These are phyloP conservation scores for Euplagia quadripunctaria DNA, from an alignment of 2,888 invertebrate genomes.

Conservation along the genomic window DNA sequence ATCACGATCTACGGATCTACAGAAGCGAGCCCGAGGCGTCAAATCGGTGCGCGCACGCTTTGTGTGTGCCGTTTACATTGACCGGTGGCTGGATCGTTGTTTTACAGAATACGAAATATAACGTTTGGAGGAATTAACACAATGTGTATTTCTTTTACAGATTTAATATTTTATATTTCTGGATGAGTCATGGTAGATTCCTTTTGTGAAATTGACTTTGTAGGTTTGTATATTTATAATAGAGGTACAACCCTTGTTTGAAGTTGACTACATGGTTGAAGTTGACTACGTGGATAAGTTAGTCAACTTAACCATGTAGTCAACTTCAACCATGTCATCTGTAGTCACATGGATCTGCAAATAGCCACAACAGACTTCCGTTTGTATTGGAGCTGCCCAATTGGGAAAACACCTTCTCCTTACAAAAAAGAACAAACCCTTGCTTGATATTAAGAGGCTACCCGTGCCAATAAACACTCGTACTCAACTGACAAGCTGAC, in stretches of 20 bases:
- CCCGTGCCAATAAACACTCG: no score
- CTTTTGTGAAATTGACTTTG: neutral
- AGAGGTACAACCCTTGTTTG: neutral
- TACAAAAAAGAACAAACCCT: no score
- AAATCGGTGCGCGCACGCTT: constrained; percentile 67
- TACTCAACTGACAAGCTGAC: no score
- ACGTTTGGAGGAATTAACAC: constrained; percentile 1
- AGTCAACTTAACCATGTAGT: no score
- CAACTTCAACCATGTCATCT: no score
- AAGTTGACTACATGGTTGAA: neutral
- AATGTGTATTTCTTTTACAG: neutral
- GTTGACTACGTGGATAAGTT: neutral
- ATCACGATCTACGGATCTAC: constrained; percentile 68
- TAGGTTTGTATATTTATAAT: neutral
- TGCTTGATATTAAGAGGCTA: no score
- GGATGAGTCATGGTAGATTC: neutral
- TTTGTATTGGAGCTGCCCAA: no score
- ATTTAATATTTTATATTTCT: neutral
- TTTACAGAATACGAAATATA: neutral
- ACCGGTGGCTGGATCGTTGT: constrained; percentile 18
- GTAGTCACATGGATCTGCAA: no score
- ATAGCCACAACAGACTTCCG: no score
- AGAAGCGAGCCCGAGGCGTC: constrained; percentile 73
- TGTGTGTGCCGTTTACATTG: constrained; percentile 33
- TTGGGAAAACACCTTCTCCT: no score